A percentile compares a stretch with the other conserved stretches of the same genome.
phyloP scores from a whole-genome alignment of 2,797 vertebrate genomes.

The Silurus aristotelis region DNA sequence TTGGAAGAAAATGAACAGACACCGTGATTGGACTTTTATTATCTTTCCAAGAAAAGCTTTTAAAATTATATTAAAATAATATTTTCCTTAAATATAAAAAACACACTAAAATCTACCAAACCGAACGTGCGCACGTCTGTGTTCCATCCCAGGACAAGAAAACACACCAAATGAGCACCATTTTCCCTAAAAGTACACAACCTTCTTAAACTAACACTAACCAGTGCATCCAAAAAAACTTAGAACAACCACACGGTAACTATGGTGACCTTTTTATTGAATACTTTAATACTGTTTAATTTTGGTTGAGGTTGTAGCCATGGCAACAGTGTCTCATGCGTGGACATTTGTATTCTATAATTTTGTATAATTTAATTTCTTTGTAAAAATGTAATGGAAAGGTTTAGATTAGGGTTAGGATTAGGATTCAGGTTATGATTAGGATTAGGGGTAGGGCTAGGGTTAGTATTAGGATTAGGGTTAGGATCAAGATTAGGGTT shows the following conservation, averaged over 20 bases:
- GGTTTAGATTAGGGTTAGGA: not conserved
- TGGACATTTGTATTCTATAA: not conserved
- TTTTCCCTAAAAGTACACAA: too few relatives aligned
- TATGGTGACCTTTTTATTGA: not conserved
- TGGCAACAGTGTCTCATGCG: not conserved
- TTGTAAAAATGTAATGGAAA: not conserved
- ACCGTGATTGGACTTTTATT: not conserved
- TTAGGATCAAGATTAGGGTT: too few relatives aligned
- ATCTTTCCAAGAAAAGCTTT: not conserved
- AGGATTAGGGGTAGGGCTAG: too few relatives aligned
- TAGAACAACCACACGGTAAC: not conserved
- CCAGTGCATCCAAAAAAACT: too few relatives aligned
- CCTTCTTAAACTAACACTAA: too few relatives aligned
- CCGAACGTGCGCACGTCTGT: not conserved
- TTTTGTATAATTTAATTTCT: not conserved
- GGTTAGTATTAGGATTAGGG: too few relatives aligned
- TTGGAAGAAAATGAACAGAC: too few relatives aligned
- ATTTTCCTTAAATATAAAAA: not conserved
- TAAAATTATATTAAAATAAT: too few relatives aligned
- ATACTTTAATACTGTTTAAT: not conserved
- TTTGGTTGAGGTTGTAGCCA: not conserved
- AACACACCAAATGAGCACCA: too few relatives aligned
- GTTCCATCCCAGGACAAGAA: not conserved
- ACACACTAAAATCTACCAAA: not conserved
- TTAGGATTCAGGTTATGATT: too few relatives aligned